Evolutionary conservation across 2,888 invertebrate genomes (phyloP).

Genomic region (Dynastes tityus): DNA sequence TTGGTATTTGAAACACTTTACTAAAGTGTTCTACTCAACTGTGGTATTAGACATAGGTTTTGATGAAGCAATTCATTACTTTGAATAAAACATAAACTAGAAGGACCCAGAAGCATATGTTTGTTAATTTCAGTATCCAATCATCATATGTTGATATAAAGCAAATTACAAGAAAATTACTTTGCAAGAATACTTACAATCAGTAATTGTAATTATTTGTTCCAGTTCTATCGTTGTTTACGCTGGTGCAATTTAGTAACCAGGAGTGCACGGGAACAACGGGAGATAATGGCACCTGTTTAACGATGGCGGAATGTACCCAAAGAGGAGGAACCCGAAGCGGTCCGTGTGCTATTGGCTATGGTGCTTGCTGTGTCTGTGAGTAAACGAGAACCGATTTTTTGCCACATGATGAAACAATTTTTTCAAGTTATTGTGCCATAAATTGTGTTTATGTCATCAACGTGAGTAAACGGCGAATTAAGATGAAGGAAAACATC

Average conservation of each 20-base stretch:
- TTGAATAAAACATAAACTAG: no score
- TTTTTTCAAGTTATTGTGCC: constrained; percentile 24
- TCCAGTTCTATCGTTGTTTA: constrained; percentile 86
- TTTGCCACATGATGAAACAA: constrained; percentile 10
- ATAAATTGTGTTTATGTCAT: constrained; percentile 28
- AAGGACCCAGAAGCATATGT: no score
- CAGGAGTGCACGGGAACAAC: constrained; percentile 83
- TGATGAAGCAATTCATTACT: no score
- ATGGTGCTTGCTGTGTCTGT: constrained; percentile 85
- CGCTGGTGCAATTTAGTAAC: constrained; percentile 84
- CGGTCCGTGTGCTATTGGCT: constrained; percentile 86
- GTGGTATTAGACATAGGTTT: no score
- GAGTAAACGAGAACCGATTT: constrained; percentile 66
- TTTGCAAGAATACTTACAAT: background rate
- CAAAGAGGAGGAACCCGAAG: constrained; percentile 82
- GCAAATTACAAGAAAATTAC: no score
- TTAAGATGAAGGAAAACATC: background rate
- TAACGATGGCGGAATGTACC: constrained; percentile 81
- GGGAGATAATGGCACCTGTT: constrained; percentile 88
- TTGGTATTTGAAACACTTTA: no score
- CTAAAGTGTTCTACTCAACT: no score
- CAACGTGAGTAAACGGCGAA: constrained; percentile 6
- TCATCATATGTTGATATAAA: no score
- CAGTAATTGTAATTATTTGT: constrained; percentile 13
- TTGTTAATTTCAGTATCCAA: no score